Conservation (phyloP, 2,797 vertebrate species). For the Diglossa cyanea region DNA sequence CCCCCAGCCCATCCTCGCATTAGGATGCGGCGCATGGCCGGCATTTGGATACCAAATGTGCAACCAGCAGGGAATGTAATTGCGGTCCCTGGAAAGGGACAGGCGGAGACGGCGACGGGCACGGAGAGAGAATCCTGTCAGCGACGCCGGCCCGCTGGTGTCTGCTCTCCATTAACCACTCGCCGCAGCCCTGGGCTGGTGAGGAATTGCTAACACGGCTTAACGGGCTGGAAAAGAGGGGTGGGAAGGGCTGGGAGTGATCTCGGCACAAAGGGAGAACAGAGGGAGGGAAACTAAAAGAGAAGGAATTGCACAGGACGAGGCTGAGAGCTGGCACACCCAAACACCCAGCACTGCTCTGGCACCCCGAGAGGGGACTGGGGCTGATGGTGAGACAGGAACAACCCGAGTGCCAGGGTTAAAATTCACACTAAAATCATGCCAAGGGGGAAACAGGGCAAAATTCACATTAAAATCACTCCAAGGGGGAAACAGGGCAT, state of each 20-base stretch:
- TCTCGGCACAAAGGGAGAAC: constrained; percentile 14
- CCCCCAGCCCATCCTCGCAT: neutral
- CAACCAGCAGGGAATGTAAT: constrained; percentile 53
- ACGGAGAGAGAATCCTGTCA: constrained; percentile 23
- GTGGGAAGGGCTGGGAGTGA: constrained; percentile 38
- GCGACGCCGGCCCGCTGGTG: constrained; percentile 34
- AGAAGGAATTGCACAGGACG: neutral
- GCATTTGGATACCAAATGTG: constrained; percentile 47
- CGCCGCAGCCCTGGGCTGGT: constrained; percentile 36
- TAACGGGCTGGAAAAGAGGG: constrained; percentile 57
- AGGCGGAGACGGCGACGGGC: constrained; percentile 16
- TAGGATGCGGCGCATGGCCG: constrained; percentile 32
- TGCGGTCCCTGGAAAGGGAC: constrained; percentile 38
- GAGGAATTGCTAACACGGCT: constrained; percentile 48
- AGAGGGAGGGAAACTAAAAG: neutral
- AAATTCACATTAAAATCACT: too few relatives aligned
- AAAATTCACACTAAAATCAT: neutral
- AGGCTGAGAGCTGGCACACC: fast-evolving
- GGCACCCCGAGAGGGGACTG: neutral
- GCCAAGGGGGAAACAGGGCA: too few relatives aligned
- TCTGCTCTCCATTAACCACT: constrained; percentile 57
- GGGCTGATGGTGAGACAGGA: fast-evolving
- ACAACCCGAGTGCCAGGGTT: fast-evolving
- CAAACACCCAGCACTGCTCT: fast-evolving
- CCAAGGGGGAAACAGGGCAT: too few relatives aligned